Percentiles rank a stretch among this genome's conserved stretches.
Conservation (phyloP, 2,113 vertebrate genomes). For the Cyprinodon variegatus region DNA sequence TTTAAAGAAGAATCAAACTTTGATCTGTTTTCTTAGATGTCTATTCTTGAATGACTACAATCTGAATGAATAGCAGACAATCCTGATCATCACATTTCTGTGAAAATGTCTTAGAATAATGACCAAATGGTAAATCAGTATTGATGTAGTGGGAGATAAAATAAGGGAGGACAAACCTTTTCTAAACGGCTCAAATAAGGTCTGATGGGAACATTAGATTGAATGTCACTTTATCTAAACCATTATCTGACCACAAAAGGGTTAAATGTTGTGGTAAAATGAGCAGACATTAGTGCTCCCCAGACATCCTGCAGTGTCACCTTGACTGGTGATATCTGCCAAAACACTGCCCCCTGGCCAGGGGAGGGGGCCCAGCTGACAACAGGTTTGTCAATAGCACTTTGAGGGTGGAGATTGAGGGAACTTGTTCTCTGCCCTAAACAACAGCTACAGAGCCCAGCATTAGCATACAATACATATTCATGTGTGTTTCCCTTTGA, state of each 20-base stretch:
- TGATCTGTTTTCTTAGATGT: background rate
- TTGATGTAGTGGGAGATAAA: background rate
- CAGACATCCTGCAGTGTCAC: constrained; percentile 58
- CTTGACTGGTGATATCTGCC: constrained; percentile 70
- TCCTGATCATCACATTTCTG: background rate
- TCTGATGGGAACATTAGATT: background rate
- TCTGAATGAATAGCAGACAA: background rate
- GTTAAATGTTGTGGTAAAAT: constrained; percentile 42
- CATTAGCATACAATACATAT: constrained; percentile 78
- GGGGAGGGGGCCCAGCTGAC: constrained; percentile 32
- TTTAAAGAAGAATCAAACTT: background rate
- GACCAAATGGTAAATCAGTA: background rate
- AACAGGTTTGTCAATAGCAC: constrained; percentile 57
- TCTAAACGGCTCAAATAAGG: background rate
- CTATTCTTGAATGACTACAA: background rate
- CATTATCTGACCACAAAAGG: constrained; percentile 49
- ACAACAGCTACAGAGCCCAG: constrained; percentile 46
- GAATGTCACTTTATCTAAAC: constrained; percentile 19
- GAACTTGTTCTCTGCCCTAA: constrained; percentile 66
- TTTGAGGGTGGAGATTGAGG: constrained; percentile 41
- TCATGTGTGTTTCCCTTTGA: constrained; percentile 63
- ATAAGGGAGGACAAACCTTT: background rate
- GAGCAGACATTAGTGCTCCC: constrained; percentile 33
- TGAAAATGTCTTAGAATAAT: background rate
- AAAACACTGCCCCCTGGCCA: constrained; percentile 44